Conservation (phyloP, 2,888 invertebrate species). For the Eupsilia transversa region DNA sequence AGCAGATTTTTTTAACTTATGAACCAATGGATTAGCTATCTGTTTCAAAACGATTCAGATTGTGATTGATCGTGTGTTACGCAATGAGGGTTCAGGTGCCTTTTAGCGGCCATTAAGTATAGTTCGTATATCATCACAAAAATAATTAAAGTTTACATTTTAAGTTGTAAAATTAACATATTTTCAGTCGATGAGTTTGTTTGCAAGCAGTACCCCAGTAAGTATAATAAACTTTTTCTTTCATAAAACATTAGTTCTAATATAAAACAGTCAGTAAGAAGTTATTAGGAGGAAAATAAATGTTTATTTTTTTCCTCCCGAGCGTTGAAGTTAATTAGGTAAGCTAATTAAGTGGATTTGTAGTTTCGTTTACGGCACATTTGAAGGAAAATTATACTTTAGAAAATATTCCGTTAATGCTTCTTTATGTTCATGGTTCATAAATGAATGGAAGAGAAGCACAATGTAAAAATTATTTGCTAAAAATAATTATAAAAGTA, state of each 20-base stretch:
- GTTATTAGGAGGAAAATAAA: slow-evolving; percentile 26
- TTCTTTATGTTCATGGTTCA: slow-evolving; percentile 27
- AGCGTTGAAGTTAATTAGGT: slow-evolving; percentile 43
- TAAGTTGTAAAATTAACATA: background rate
- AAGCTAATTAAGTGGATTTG: slow-evolving; percentile 44
- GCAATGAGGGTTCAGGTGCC: too few relatives aligned
- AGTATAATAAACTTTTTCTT: slow-evolving; percentile 24
- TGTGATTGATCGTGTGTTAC: too few relatives aligned
- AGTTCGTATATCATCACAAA: too few relatives aligned
- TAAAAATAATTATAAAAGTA: background rate
- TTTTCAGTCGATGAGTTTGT: slow-evolving; percentile 2
- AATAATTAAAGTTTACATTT: too few relatives aligned
- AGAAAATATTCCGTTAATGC: slow-evolving; percentile 13
- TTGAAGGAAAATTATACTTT: slow-evolving; percentile 34
- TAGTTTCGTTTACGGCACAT: slow-evolving; percentile 48
- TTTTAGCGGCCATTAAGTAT: too few relatives aligned
- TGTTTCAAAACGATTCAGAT: too few relatives aligned
- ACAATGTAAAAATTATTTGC: background rate
- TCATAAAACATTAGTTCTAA: slow-evolving; percentile 35
- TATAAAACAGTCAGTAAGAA: slow-evolving; percentile 29
- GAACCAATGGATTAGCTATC: too few relatives aligned
- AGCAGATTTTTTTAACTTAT: too few relatives aligned
- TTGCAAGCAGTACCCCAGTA: background rate
- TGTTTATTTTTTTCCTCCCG: slow-evolving; percentile 33
- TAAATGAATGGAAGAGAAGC: background rate